These are phyloP conservation scores for Cabera pusaria DNA, from an alignment of 2,888 invertebrate species.

Conservation along the genomic window DNA sequence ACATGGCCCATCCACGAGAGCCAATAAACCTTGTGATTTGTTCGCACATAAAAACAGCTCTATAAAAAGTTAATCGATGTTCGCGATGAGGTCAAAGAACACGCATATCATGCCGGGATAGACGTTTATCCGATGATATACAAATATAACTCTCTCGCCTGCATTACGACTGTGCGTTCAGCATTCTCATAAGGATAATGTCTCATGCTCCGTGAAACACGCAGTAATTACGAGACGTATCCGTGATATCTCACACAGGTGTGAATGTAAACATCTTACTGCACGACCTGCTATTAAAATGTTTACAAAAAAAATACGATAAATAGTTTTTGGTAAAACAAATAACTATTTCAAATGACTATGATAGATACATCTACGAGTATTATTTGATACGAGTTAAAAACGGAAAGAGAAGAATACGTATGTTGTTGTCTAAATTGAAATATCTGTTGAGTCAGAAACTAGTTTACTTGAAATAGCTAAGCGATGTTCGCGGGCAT, in stretches of 20 bases:
- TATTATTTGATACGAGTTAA: conserved; percentile 9
- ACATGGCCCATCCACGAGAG: conserved; percentile 34
- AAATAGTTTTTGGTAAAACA: too few relatives aligned
- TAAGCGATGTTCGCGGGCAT: conserved; percentile 30
- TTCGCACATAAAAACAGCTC: conserved; percentile 39
- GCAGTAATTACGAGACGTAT: conserved; percentile 26
- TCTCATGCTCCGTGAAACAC: conserved; percentile 24
- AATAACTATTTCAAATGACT: too few relatives aligned
- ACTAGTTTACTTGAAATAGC: conserved; percentile 19
- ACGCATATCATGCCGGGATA: conserved; percentile 33
- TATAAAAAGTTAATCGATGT: conserved; percentile 49
- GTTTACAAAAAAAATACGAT: too few relatives aligned
- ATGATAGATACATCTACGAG: too few relatives aligned
- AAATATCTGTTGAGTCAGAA: too few relatives aligned
- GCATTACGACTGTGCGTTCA: conserved; percentile 27
- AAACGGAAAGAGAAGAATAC: too few relatives aligned
- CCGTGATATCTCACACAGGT: conserved; percentile 20
- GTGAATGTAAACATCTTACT: conserved; percentile 20
- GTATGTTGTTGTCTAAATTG: too few relatives aligned
- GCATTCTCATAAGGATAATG: conserved; percentile 25
- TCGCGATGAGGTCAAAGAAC: conserved; percentile 41
- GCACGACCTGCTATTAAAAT: too few relatives aligned
- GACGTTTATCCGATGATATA: conserved; percentile 28
- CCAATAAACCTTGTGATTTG: conserved; percentile 42
- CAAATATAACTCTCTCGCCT: conserved; percentile 29